Evolutionary conservation across 2,113 vertebrate species (phyloP).

Genomic region (Falcunculus frontatus): DNA sequence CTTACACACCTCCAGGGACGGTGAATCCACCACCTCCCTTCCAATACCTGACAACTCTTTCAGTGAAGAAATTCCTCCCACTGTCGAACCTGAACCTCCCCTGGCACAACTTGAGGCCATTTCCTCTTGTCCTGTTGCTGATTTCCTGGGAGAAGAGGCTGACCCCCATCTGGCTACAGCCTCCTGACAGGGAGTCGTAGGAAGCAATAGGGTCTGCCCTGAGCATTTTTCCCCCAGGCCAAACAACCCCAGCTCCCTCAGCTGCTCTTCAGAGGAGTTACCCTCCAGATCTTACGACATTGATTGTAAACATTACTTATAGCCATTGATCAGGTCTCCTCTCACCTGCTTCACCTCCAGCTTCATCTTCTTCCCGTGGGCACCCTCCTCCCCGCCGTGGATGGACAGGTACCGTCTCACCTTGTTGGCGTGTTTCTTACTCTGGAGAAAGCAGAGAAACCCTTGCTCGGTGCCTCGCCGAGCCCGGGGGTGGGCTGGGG

Average conservation of each 20-base stretch:
- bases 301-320: not conserved
- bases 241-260: not conserved
- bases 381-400: slow-evolving; percentile 76
- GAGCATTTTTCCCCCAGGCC: not conserved
- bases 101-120: not conserved
- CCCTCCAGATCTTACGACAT: not conserved
- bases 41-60: not conserved
- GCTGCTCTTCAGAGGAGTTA: not conserved
- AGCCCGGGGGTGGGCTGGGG: not conserved
- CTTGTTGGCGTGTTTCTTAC: slow-evolving; percentile 97
- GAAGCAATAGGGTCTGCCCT: not conserved
- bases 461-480: not conserved
- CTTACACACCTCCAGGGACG: not conserved
- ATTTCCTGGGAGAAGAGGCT: not conserved
- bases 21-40: not conserved
- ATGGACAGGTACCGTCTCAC: slow-evolving; percentile 86
- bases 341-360: slow-evolving; percentile 73
- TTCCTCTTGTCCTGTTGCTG: not conserved
- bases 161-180: not conserved
- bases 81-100: not conserved
- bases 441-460: slow-evolving; percentile 69
- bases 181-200: not conserved
- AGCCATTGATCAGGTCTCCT: not conserved
- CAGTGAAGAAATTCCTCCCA: not conserved
- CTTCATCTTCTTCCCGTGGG: slow-evolving; percentile 69